Conservation (phyloP, 2,113 vertebrate genomes). For the Thalassarche chlororhynchos region DNA sequence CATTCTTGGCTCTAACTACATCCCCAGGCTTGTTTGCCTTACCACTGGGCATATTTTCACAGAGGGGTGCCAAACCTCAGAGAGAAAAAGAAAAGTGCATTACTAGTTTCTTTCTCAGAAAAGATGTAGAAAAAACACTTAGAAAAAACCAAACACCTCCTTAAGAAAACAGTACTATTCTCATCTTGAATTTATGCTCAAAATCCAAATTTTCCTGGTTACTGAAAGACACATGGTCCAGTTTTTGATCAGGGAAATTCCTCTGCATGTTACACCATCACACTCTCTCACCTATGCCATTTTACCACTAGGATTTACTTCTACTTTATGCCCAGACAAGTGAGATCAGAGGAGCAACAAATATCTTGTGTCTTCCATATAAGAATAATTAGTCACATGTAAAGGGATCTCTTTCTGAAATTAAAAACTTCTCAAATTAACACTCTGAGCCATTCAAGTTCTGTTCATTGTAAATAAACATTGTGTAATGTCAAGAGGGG, state of each 20-base stretch:
- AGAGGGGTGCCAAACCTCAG: conserved; percentile 90
- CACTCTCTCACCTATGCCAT: background rate
- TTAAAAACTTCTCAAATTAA: background rate
- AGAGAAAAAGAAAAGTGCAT: background rate
- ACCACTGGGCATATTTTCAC: conserved; percentile 98
- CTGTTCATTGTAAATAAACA: background rate
- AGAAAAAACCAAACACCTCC: background rate
- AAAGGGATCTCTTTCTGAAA: background rate
- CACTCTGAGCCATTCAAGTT: background rate
- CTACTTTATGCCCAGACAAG: background rate
- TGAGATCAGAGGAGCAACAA: background rate
- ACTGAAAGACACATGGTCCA: background rate
- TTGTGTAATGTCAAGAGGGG: background rate
- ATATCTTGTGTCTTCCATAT: background rate
- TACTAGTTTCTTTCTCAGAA: background rate
- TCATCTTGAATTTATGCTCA: background rate
- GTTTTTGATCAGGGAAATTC: background rate
- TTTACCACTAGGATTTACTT: background rate
- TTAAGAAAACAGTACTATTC: background rate
- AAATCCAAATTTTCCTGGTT: background rate
- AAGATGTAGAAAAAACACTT: background rate
- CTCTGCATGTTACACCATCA: background rate
- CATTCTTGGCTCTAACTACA: conserved; percentile 91
- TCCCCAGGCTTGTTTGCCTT: conserved; percentile 96
- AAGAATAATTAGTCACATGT: background rate